Percentiles rank a stretch among this genome's conserved stretches.
Evolutionary conservation across 2,113 vertebrate genomes (phyloP).

Genomic region (Oceanodroma tethys): DNA sequence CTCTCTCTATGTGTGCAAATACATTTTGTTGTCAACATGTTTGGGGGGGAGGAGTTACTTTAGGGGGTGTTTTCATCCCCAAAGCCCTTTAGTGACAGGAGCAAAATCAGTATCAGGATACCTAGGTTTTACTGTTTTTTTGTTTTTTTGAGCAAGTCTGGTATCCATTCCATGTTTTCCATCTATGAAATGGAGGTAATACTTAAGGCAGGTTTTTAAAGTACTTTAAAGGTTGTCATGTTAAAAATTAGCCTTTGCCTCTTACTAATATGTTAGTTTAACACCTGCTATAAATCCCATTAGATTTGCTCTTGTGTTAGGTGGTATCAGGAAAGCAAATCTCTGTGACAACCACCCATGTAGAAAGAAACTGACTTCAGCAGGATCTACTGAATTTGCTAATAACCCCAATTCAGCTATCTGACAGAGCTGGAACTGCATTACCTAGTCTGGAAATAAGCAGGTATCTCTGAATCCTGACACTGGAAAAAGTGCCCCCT

Average conservation of each 20-base stretch:
- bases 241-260: not conserved
- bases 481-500: not conserved
- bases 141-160: not conserved
- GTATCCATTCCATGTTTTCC: not conserved
- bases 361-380: not conserved
- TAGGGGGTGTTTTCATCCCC: not conserved
- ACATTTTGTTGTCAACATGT: not conserved
- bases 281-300: not conserved
- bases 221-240: not conserved
- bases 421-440: not conserved
- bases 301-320: not conserved
- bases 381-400: not conserved
- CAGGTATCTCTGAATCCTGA: not conserved
- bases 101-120: not conserved
- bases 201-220: not conserved
- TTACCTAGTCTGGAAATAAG: not conserved
- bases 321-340: not conserved
- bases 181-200: not conserved
- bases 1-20: not conserved
- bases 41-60: not conserved
- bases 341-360: not conserved
- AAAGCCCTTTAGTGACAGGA: not conserved
- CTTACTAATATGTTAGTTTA: not conserved
- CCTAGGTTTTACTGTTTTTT: not conserved
- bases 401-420: not conserved